Evolutionary conservation across 2,797 vertebrate species (phyloP), one percentile per base, ranked within the genome.

Genomic region (Lophius americanus): DNA sequence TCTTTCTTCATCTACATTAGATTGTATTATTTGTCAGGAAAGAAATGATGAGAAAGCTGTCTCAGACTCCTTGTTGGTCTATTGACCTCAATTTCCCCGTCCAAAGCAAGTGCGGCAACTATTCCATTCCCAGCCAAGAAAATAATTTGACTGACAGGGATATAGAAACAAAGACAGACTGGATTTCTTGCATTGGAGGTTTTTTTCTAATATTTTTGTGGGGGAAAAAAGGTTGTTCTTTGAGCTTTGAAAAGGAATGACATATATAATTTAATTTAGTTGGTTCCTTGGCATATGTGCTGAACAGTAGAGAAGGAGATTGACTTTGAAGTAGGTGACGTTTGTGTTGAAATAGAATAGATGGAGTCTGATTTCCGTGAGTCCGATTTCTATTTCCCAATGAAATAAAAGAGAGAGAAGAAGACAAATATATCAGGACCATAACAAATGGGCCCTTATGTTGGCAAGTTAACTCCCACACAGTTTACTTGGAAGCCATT

Each of bases 331-430:
- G 63, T 57, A 68, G 64, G 43, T 48, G 78, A 66, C 3, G 11
- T 54, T 51, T 32, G 56, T 90, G 88, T 87, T 93, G 92, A 94
- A 95, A 92, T 93, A 92, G 92, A 95, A 94, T 93, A 90, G 91
- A 92, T 85, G 85, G 95, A 90, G 90, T 95, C 94, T 83, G 89
- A 93, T 96, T 95, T 95, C 94, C 92, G 90, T 91, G 84, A 89
- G 94, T 95, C 95, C 92, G 89, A 84, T 75, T 42, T 42, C 6
- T 42, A 9, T 42, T 79, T 60, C 73, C 64, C 57, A 51, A 42
- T 42, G 81, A 64, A 80, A 75, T 79, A 14, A 86, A 82, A 91
- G 80, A 79, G n/a, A 81, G 49, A 80, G 60, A 81, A 46, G 60
- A 68, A 94, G 92, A 95, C 92, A 93, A 93, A 94, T 93, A 91